Percentiles rank a stretch among this genome's conserved stretches.
These are phyloP conservation scores for Holothuria scabra DNA, from an alignment of 53 echinoderm and acorn worm species.

Conservation along the genomic window DNA sequence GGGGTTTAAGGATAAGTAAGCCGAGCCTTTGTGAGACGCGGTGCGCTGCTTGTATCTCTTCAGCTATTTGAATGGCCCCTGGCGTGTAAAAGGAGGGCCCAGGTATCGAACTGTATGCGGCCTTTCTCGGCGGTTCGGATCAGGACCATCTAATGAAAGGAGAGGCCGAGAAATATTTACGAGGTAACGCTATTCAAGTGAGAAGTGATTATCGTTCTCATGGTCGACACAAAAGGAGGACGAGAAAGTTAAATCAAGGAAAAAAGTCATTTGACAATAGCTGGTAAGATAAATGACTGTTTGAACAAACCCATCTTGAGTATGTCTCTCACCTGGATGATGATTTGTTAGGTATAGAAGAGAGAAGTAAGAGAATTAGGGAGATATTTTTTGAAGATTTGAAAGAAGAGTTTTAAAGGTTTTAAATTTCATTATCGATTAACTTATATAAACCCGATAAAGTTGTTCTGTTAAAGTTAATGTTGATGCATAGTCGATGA, in stretches of 20 bases:
- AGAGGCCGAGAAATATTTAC: background rate
- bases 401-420: too few relatives aligned
- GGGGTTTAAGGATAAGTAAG: constrained; percentile 13
- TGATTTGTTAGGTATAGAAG: too few relatives aligned
- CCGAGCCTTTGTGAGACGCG: constrained; percentile 4
- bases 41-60: background rate
- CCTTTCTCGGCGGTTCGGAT: background rate
- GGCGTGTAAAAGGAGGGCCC: constrained; percentile 2
- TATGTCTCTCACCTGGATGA: too few relatives aligned
- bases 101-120: constrained; percentile 5
- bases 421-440: too few relatives aligned
- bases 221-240: constrained; percentile 10
- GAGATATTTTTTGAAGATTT: too few relatives aligned
- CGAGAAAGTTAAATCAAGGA: constrained; percentile 34
- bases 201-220: constrained; percentile 37
- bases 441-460: too few relatives aligned
- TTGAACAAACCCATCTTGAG: background rate
- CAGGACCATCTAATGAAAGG: constrained; percentile 14
- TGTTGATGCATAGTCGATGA: too few relatives aligned
- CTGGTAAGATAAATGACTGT: constrained; percentile 1
- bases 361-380: too few relatives aligned
- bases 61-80: background rate
- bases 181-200: constrained; percentile 18
- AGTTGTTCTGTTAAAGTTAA: too few relatives aligned
- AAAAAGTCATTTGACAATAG: background rate